These are phyloP conservation scores for Cheilosia vernalis DNA, from an alignment of 2,888 invertebrate genomes.

Conservation along the genomic window DNA sequence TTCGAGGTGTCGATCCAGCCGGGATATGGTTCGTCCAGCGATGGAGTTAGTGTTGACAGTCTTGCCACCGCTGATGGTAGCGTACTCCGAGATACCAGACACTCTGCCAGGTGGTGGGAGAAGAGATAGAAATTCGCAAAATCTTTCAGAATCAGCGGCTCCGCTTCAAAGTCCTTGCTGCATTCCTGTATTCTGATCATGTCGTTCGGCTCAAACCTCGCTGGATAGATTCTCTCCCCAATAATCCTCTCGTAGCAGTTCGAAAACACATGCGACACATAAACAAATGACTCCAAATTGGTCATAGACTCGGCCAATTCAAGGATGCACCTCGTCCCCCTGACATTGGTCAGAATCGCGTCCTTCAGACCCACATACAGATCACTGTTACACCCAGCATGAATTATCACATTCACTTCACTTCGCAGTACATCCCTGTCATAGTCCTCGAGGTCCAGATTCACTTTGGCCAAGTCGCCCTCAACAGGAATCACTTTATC, in stretches of 20 bases:
- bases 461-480: constrained; percentile 58
- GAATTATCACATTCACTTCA: constrained; percentile 67
- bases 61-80: constrained; percentile 51
- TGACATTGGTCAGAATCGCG: constrained; percentile 58
- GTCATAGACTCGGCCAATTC: constrained; percentile 53
- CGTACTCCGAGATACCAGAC: constrained; percentile 40
- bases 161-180: constrained; percentile 35
- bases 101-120: constrained; percentile 58
- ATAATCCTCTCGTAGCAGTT: constrained; percentile 66
- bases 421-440: constrained; percentile 49
- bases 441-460: constrained; percentile 51
- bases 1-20: constrained; percentile 66
- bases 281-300: constrained; percentile 57
- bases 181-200: constrained; percentile 50
- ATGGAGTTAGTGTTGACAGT: constrained; percentile 57
- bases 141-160: constrained; percentile 35
- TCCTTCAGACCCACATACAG: constrained; percentile 54
- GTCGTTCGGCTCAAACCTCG: constrained; percentile 46
- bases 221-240: constrained; percentile 46
- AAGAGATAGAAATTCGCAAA: constrained; percentile 62
- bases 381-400: constrained; percentile 64
- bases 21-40: constrained; percentile 55
- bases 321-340: constrained; percentile 56
- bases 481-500: constrained; percentile 63
- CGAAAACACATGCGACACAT: constrained; percentile 67